Conservation (phyloP, 2,797 vertebrate genomes). For the Hippopotamyrus pictus region DNA sequence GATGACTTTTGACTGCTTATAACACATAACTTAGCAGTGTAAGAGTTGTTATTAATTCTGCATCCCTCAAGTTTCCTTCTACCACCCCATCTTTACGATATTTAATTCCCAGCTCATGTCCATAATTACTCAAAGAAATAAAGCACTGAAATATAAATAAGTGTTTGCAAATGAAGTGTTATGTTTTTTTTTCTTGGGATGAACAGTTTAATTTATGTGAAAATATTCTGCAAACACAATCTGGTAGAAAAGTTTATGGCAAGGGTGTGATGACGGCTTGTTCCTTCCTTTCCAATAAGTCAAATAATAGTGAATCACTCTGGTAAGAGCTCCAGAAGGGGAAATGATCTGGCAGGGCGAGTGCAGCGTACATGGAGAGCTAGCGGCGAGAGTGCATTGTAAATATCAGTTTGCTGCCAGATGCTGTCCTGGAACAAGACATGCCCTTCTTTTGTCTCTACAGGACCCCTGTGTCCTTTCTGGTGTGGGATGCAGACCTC, state of each 20-base stretch:
- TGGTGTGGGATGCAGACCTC: background rate
- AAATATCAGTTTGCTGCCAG: conserved; percentile 14
- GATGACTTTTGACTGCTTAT: background rate
- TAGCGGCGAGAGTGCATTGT: background rate
- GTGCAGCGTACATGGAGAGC: background rate
- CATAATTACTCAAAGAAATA: conserved; percentile 1
- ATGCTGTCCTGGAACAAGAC: background rate
- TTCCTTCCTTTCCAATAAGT: background rate
- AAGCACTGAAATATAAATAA: background rate
- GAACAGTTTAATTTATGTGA: background rate
- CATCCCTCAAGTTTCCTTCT: background rate
- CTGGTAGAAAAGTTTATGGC: background rate
- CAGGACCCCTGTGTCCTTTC: conserved; percentile 9
- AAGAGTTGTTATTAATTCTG: background rate
- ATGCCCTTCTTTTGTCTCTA: background rate
- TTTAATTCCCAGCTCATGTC: background rate
- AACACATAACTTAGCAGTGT: background rate
- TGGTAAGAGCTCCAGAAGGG: background rate
- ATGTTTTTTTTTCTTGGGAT: background rate
- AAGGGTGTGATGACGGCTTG: background rate
- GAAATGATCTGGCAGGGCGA: background rate
- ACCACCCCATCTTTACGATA: background rate
- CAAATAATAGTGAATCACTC: conserved; percentile 9
- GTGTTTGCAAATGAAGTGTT: background rate
- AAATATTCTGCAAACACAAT: conserved; percentile 3